phyloP scores from a whole-genome alignment of 2,888 invertebrate species.

The Bruchidius siliquastri region DNA sequence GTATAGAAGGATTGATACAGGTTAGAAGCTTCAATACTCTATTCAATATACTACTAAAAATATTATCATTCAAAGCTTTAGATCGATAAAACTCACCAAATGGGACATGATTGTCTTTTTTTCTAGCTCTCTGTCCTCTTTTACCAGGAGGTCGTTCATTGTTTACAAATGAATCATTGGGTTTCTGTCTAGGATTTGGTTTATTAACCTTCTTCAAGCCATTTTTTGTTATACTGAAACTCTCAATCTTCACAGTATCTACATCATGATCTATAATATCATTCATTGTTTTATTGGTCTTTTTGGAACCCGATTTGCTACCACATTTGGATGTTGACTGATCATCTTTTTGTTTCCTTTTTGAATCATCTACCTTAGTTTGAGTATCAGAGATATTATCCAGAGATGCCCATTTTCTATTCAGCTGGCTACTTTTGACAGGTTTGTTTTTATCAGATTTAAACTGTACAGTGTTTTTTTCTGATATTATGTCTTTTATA shows the following conservation, averaged over 20 bases:
- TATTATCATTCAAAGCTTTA: too few relatives aligned
- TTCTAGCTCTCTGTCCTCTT: constrained; percentile 53
- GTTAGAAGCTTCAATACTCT: too few relatives aligned
- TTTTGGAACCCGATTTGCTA: constrained; percentile 47
- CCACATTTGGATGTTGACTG: constrained; percentile 46
- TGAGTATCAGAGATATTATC: constrained; percentile 51
- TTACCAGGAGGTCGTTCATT: constrained; percentile 44
- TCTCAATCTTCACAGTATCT: constrained; percentile 35
- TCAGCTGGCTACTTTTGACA: constrained; percentile 45
- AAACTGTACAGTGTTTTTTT: constrained; percentile 33
- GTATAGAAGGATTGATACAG: too few relatives aligned
- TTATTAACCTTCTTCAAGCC: constrained; percentile 38
- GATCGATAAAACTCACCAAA: constrained; percentile 34
- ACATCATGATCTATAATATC: constrained; percentile 37
- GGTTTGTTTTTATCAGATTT: constrained; percentile 45
- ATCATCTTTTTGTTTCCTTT: constrained; percentile 38
- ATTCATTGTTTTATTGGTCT: constrained; percentile 42
- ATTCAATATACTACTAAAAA: too few relatives aligned
- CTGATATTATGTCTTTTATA: constrained; percentile 41
- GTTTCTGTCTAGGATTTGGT: constrained; percentile 31
- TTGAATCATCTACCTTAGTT: constrained; percentile 45
- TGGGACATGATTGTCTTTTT: constrained; percentile 46
- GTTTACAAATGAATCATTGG: constrained; percentile 30
- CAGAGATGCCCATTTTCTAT: constrained; percentile 58
- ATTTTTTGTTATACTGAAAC: constrained; percentile 34